Percentiles rank a stretch among this genome's conserved stretches.
These are phyloP conservation scores for Apeltes quadracus DNA, from an alignment of 2,113 vertebrate species.

Conservation along the genomic window DNA sequence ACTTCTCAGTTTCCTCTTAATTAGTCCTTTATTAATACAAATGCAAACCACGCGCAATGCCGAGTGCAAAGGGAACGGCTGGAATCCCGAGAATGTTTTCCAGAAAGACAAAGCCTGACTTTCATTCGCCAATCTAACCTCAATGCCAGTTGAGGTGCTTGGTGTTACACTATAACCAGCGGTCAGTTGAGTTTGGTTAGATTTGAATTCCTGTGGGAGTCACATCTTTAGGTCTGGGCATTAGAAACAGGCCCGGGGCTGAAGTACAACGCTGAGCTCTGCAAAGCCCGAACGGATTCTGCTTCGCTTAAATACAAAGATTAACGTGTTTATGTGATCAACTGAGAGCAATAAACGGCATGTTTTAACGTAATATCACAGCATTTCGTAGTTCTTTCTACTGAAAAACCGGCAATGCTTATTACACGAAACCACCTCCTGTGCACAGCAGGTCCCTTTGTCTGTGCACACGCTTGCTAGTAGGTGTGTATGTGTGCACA, in stretches of 20 bases:
- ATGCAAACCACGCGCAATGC: conserved; percentile 62
- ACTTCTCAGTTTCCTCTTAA: conserved; percentile 59
- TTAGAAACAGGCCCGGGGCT: background rate
- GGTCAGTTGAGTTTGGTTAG: conserved; percentile 45
- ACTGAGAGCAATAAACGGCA: background rate
- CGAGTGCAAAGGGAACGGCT: conserved; percentile 50
- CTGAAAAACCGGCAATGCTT: conserved; percentile 1
- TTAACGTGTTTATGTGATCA: background rate
- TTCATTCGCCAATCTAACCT: conserved; percentile 69
- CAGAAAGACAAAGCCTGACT: conserved; percentile 71
- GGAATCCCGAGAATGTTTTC: conserved; percentile 77
- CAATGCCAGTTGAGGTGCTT: conserved; percentile 30
- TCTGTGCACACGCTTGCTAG: background rate
- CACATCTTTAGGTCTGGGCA: background rate
- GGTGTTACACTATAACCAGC: conserved; percentile 69
- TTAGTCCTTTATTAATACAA: conserved; percentile 59
- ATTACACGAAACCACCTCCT: conserved; percentile 18
- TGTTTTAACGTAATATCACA: background rate
- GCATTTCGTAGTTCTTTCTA: background rate
- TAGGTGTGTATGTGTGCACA: conserved; percentile 7
- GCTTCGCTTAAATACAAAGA: conserved; percentile 1
- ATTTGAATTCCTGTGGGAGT: conserved; percentile 48
- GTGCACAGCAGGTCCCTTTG: conserved; percentile 22
- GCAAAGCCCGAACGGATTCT: background rate
- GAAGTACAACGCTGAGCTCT: background rate